Conservation (phyloP, 2,113 vertebrate genomes). For the Myxocyprinus asiaticus region DNA sequence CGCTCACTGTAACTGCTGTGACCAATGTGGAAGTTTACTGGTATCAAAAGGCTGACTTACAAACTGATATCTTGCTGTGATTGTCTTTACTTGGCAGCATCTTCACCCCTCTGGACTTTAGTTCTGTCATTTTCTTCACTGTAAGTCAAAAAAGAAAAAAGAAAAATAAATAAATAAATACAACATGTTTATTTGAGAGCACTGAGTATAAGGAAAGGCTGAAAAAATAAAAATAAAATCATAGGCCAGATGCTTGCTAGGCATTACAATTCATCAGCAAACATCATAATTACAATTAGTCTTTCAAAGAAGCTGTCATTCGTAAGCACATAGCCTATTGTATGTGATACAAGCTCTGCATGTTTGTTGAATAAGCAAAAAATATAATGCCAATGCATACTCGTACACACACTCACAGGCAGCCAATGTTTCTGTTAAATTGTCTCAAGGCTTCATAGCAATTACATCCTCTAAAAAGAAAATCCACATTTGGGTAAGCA, state of each 20-base stretch:
- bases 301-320: slow-evolving; percentile 10
- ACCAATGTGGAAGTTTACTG: too few relatives aligned
- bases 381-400: slow-evolving; percentile 16
- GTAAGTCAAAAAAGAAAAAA: slow-evolving; percentile 51
- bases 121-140: slow-evolving; percentile 98
- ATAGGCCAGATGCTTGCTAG: slow-evolving; percentile 18
- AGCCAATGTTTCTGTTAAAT: not conserved
- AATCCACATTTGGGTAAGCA: too few relatives aligned
- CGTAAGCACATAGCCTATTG: slow-evolving; percentile 27
- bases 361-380: slow-evolving; percentile 22
- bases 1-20: too few relatives aligned
- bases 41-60: slow-evolving; percentile 80
- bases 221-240: not conserved
- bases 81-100: slow-evolving; percentile 97
- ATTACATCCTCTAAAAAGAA: not conserved
- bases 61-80: slow-evolving; percentile 97
- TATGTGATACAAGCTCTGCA: slow-evolving; percentile 40
- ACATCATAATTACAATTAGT: slow-evolving; percentile 10
- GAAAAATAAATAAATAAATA: too few relatives aligned
- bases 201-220: not conserved
- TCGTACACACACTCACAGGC: slow-evolving; percentile 23
- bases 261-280: slow-evolving; percentile 23
- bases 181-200: slow-evolving; percentile 25
- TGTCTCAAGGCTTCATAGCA: not conserved
- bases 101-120: slow-evolving; percentile 97